These are phyloP conservation scores for Chironex yamaguchii DNA, from an alignment of 30 jellyfish, hydroid and myxozoan species.

Conservation along the genomic window DNA sequence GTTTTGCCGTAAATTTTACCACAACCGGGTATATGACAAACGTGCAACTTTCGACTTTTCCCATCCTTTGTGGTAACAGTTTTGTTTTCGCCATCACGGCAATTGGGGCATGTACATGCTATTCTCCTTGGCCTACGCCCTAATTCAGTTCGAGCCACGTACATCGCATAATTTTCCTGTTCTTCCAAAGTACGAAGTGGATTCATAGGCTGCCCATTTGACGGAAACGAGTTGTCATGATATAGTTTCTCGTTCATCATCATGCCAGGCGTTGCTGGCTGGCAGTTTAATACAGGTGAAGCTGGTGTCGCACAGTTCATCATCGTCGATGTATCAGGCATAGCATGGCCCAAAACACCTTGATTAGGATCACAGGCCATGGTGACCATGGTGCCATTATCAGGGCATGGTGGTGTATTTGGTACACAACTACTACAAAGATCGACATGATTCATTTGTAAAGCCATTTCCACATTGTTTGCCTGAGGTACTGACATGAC, in stretches of 20 bases:
- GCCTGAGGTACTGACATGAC: not conserved
- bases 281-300: not conserved
- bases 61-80: constrained; percentile 97
- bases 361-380: not conserved
- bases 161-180: not conserved
- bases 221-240: not conserved
- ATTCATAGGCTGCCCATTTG: not conserved
- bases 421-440: not conserved
- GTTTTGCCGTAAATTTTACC: constrained; percentile 99
- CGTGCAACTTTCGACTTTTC: constrained; percentile 89
- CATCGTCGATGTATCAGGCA: not conserved
- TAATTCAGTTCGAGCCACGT: not conserved
- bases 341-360: not conserved
- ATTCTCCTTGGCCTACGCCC: constrained; percentile 98
- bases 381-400: not conserved
- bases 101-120: constrained; percentile 99
- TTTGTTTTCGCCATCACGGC: constrained; percentile 98
- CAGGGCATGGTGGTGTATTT: constrained; percentile 5
- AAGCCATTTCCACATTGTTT: not conserved
- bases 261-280: no score
- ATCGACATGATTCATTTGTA: not conserved
- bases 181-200: not conserved
- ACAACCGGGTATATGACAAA: constrained; percentile 99
- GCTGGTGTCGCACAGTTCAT: not conserved
- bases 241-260: not conserved